Percentiles rank a stretch among this genome's conserved stretches.
Evolutionary conservation across 2,113 vertebrate genomes (phyloP).

Genomic region (Arizona elegans): DNA sequence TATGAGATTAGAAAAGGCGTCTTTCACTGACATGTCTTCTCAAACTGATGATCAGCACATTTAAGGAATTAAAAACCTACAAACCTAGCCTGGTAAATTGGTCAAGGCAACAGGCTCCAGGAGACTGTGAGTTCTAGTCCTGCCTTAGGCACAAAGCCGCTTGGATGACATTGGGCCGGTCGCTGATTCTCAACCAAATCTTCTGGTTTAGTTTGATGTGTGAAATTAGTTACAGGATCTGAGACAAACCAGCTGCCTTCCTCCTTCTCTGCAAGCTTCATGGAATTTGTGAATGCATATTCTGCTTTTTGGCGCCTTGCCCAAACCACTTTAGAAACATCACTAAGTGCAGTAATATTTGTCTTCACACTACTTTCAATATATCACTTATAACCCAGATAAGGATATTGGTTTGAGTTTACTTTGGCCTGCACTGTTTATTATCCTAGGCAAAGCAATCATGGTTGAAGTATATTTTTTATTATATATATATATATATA

Average conservation of each 20-base stretch:
- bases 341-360: not conserved
- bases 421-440: not conserved
- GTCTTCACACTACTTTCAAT: not conserved
- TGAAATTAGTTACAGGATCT: not conserved
- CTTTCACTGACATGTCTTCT: not conserved
- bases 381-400: not conserved
- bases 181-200: not conserved
- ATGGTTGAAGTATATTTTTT: not conserved
- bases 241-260: not conserved
- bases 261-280: not conserved
- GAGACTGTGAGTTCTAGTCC: not conserved
- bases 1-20: not conserved
- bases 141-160: not conserved
- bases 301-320: not conserved
- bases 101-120: not conserved
- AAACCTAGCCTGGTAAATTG: not conserved
- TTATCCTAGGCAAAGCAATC: not conserved
- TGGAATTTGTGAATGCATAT: not conserved
- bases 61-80: not conserved
- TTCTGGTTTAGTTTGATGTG: not conserved
- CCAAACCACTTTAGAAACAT: not conserved
- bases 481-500: too few relatives aligned
- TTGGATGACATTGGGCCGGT: not conserved
- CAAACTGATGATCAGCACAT: not conserved
- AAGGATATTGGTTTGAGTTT: not conserved